Base-by-base conservation (phyloP, 2,797 vertebrate species). In the Poecile montanus region DNA sequence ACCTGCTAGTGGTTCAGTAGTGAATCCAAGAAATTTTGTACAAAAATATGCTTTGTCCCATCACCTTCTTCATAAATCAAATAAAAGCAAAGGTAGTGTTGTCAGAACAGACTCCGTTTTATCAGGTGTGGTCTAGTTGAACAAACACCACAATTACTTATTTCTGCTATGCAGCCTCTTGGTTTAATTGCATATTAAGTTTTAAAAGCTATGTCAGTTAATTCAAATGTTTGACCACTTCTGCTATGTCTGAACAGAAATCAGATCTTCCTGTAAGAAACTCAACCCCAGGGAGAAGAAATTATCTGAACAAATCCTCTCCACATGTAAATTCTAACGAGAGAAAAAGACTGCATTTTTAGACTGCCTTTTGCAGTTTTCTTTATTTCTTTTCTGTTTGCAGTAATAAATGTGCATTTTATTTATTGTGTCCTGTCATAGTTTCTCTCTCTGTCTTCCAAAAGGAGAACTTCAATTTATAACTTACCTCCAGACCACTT, bases 71-170 rank as follows among this genome's bases (percentile, higher is more conserved):
- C 38, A 70, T 27, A 85, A 91, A 61, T 2, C 21, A 2, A 57
- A 47, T 48, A 65, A 68, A 87, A 63, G 3, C 6, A 48, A 27
- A 82, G 8, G 1, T 36, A 79, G 3, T 18, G 16, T 48, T 82
- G 3, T 34, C 20, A 62, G n/a, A 72, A 25, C 9, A n/a, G 3
- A 5, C 2, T 34, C 48, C 0, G 3, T 2, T 56, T 71, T 73
- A 51, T 56, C 10, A 3, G 10, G 1, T 6, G 11, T 57, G 5
- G 50, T 91, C 11, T 40, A 45, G 7, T 12, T 56, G 11, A 44
- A 66, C 6, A 38, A 80, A 36, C 4, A 38, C 2, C 10, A 42
- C 14, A 36, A 21, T 18, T 44, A 25, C 1, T 44, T 70, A 38
- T 89, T 89, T 51, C n/a, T 54, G 29, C 16, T 70, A 29, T 36